Evolutionary conservation across 2,888 invertebrate genomes (phyloP), one percentile per base, ranked within the genome.

Genomic region (Adelphocoris suturalis): DNA sequence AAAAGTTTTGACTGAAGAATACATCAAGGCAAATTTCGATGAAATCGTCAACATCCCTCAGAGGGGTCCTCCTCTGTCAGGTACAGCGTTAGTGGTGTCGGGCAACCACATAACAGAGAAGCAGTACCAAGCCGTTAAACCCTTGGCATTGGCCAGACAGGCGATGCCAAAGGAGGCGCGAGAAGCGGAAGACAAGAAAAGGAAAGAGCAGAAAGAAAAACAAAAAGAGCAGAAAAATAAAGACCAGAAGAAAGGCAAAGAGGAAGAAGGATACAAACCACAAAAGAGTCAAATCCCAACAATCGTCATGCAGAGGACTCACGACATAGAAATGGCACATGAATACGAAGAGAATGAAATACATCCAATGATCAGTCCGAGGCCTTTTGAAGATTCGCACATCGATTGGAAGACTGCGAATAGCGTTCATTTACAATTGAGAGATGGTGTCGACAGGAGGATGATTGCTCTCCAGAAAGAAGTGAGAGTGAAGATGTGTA

Each of bases 391-490:
- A 11, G 78, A 76, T 7, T 48, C 48, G n/a, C 55, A 78, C 5
- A 13, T 88, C n/a, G 16, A 88, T 12, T 88, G 88, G 78, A 55
- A 55, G 52, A 68, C 28, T 3, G 88, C 78, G 1, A 88, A 48
- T n/a, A 46, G 7, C 11, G n/a, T 28, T 16, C 52, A 78, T 78
- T 78, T 88, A n/a, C 23, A 78, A 19, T 7, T 55, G 37, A 76
- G 88, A 46, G 80, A 88, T 46, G 37, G 5, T 3, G 88, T 88
- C 16, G 88, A 88, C 52, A 88, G 52, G n/a, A 76, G 52, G 13
- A 88, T 88, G 88, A 80, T 88, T 0, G 88, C 88, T 23, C 27
- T 88, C 2, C 88, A 88, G 88, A 88, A 88, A 55, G 76, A 88
- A 52, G 88, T 61, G 19, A 46, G 88, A 37, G 13, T 2, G 7